These are phyloP conservation scores for Thyatira batis DNA, from an alignment of 2,888 invertebrate genomes.

Conservation along the genomic window DNA sequence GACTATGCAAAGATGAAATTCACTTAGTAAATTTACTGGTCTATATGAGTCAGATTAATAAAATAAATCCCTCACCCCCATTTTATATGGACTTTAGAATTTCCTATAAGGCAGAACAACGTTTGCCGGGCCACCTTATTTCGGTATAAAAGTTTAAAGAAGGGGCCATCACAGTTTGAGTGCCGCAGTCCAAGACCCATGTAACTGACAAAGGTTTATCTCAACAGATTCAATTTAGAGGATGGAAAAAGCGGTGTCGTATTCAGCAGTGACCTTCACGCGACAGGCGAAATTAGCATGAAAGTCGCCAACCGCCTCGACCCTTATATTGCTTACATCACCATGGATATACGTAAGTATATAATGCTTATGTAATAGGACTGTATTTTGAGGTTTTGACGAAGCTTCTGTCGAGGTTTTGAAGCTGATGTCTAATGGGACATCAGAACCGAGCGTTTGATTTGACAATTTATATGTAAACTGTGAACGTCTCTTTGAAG, in stretches of 20 bases:
- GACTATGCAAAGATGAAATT: too few species aligned
- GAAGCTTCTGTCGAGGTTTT: too few species aligned
- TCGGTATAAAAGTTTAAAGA: not conserved
- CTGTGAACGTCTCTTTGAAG: too few species aligned
- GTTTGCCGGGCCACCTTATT: too few species aligned
- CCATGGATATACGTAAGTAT: conserved; percentile 73
- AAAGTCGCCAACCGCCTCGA: conserved; percentile 45
- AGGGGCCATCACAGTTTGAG: not conserved
- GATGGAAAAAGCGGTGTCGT: conserved; percentile 55
- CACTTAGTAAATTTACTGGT: too few species aligned
- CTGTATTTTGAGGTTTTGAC: too few species aligned
- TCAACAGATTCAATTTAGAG: conserved; percentile 57
- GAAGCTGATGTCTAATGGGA: too few species aligned
- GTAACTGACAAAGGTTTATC: not conserved
- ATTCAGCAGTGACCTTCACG: conserved; percentile 65
- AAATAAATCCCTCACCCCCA: not conserved
- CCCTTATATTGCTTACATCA: conserved; percentile 54
- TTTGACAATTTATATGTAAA: too few species aligned
- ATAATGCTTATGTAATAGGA: too few species aligned
- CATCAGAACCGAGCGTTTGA: too few species aligned
- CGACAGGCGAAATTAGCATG: conserved; percentile 64
- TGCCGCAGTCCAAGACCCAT: conserved; percentile 6
- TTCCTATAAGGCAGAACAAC: not conserved
- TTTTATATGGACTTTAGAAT: too few species aligned
- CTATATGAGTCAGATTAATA: not conserved